Percentiles rank a stretch among this genome's conserved stretches.
These are phyloP conservation scores for Scaptomyza parva DNA, from an alignment of 2,888 invertebrate species.

Conservation along the genomic window DNA sequence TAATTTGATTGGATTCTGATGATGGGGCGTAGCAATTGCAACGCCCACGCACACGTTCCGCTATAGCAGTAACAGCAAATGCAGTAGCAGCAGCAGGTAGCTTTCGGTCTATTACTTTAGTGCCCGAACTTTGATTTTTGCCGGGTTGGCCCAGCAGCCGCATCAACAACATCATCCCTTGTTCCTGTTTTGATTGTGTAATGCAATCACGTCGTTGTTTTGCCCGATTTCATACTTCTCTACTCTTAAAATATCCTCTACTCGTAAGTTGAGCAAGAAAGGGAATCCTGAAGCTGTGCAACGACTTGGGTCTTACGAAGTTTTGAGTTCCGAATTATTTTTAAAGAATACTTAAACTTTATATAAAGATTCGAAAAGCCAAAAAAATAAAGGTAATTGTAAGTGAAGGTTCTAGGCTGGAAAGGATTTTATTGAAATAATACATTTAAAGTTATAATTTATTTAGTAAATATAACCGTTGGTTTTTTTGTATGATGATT, in stretches of 20 bases:
- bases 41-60: constrained; percentile 82
- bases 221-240: constrained; percentile 47
- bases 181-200: constrained; percentile 81
- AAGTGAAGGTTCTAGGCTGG: no score
- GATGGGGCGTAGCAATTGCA: constrained; percentile 81
- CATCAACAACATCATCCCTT: constrained; percentile 56
- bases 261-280: not conserved
- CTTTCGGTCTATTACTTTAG: constrained; percentile 71
- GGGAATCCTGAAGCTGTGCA: not conserved
- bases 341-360: no score
- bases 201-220: constrained; percentile 83
- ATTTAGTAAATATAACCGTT: no score
- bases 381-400: no score
- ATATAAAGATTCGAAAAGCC: no score
- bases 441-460: no score
- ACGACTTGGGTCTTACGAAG: no score
- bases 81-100: constrained; percentile 34
- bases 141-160: constrained; percentile 17
- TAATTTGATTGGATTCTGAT: constrained; percentile 84
- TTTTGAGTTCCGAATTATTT: no score
- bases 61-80: constrained; percentile 21
- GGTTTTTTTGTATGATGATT: no score
- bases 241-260: constrained; percentile 6
- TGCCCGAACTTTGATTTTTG: constrained; percentile 76
- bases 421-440: no score